Conservation (phyloP, 2,797 vertebrate genomes). For the Ptychadena robeensis region DNA sequence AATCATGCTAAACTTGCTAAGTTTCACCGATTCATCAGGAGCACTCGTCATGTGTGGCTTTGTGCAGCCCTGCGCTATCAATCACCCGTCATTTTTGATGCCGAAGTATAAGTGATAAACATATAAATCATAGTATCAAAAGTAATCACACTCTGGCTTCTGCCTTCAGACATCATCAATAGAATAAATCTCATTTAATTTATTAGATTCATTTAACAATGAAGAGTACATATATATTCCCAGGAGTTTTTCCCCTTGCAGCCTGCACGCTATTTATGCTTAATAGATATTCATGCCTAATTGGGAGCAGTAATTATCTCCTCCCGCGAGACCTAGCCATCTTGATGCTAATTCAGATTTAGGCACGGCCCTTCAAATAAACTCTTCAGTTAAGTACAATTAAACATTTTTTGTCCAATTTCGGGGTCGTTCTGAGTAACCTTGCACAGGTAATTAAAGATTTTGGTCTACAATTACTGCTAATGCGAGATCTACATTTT, state of each 20-base stretch:
- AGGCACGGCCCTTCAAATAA: constrained; percentile 61
- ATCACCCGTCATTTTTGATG: constrained; percentile 58
- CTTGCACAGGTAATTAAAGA: constrained; percentile 55
- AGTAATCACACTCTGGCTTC: constrained; percentile 56
- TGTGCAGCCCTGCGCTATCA: constrained; percentile 41
- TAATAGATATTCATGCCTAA: constrained; percentile 62
- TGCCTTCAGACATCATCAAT: constrained; percentile 62
- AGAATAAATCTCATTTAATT: constrained; percentile 62
- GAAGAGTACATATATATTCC: constrained; percentile 62
- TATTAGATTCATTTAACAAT: constrained; percentile 63
- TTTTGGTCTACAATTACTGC: constrained; percentile 26
- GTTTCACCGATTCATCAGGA: constrained; percentile 55
- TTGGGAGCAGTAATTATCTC: constrained; percentile 62
- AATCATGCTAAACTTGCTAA: constrained; percentile 51
- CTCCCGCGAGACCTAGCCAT: constrained; percentile 56
- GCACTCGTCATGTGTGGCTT: constrained; percentile 50
- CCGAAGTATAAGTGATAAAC: constrained; percentile 55
- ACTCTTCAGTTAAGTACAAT: constrained; percentile 62
- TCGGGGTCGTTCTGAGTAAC: constrained; percentile 54
- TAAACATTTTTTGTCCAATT: constrained; percentile 61
- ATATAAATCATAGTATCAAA: constrained; percentile 61
- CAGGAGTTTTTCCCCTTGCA: constrained; percentile 50
- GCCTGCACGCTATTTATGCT: constrained; percentile 53
- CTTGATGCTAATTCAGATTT: constrained; percentile 59
- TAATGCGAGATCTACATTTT: constrained; percentile 9